Evolutionary conservation across 2,888 invertebrate species (phyloP).

Genomic region (Alentia gelatinosa): DNA sequence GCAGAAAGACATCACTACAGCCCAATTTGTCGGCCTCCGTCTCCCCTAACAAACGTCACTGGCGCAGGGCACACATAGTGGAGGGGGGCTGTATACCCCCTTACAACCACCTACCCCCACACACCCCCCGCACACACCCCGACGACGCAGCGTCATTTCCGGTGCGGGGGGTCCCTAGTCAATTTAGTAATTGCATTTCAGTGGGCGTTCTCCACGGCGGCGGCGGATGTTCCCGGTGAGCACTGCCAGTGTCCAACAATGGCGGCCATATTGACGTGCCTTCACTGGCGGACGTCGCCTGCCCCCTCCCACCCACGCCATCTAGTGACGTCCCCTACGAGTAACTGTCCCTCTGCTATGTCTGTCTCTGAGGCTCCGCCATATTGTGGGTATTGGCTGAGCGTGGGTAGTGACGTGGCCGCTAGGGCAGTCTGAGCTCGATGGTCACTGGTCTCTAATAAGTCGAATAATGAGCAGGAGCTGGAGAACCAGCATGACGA

Average conservation of each 20-base stretch:
- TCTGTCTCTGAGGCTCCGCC: not conserved
- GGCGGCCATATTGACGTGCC: conserved; percentile 25
- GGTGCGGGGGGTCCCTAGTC: not conserved
- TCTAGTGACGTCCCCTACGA: too few species aligned
- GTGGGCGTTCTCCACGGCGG: not conserved
- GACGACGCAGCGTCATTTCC: not conserved
- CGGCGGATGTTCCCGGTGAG: not conserved
- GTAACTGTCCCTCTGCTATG: not conserved
- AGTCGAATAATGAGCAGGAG: too few species aligned
- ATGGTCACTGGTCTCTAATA: too few species aligned
- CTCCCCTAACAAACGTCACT: conserved; percentile 20
- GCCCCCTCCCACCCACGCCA: not conserved
- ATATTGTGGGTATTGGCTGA: too few species aligned
- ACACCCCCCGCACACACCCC: not conserved
- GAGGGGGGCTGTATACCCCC: too few species aligned
- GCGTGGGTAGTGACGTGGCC: too few species aligned
- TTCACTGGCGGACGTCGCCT: not conserved
- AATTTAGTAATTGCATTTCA: conserved; percentile 44
- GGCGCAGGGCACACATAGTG: too few species aligned
- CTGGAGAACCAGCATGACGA: too few species aligned
- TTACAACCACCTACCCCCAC: too few species aligned
- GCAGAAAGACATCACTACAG: not conserved
- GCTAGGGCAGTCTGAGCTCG: too few species aligned
- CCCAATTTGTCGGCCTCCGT: not conserved
- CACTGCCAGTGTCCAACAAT: conserved; percentile 3